Evolutionary conservation across 2,888 invertebrate species (phyloP).

Genomic region (Synergus japonicus): DNA sequence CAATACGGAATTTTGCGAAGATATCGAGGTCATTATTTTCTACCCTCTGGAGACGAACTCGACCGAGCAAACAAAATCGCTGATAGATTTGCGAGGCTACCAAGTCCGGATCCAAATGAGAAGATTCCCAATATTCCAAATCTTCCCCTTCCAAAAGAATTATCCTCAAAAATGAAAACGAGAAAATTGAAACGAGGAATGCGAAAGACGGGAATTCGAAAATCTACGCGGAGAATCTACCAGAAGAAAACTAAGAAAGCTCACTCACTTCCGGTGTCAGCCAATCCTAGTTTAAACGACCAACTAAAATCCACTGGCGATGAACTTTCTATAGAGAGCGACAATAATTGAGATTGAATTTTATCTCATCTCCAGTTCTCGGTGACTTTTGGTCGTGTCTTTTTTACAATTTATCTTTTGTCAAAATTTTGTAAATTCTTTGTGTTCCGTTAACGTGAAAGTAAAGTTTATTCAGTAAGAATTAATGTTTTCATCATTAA

Average conservation of each 20-base stretch:
- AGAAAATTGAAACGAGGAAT: neutral
- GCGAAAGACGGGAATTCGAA: neutral
- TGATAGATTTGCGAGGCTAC: conserved; percentile 66
- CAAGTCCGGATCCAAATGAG: conserved; percentile 54
- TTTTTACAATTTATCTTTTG: neutral
- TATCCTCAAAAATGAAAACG: neutral
- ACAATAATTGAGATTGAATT: conserved; percentile 50
- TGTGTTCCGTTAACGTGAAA: neutral
- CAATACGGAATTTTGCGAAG: conserved; percentile 67
- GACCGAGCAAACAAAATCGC: conserved; percentile 67
- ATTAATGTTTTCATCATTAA: too few relatives aligned
- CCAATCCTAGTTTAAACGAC: conserved; percentile 55
- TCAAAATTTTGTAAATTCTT: neutral
- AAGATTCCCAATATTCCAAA: neutral
- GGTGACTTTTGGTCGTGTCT: neutral
- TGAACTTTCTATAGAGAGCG: conserved; percentile 50
- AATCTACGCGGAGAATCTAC: neutral
- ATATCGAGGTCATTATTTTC: conserved; percentile 67
- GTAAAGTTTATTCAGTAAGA: neutral
- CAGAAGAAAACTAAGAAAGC: conserved; percentile 53
- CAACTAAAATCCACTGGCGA: conserved; percentile 52
- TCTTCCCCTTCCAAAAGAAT: neutral
- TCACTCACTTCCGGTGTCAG: conserved; percentile 56
- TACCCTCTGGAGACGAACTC: conserved; percentile 61
- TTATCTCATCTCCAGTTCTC: neutral